Base-by-base conservation (phyloP, 2,888 invertebrate genomes). In the Tipula confusa region DNA sequence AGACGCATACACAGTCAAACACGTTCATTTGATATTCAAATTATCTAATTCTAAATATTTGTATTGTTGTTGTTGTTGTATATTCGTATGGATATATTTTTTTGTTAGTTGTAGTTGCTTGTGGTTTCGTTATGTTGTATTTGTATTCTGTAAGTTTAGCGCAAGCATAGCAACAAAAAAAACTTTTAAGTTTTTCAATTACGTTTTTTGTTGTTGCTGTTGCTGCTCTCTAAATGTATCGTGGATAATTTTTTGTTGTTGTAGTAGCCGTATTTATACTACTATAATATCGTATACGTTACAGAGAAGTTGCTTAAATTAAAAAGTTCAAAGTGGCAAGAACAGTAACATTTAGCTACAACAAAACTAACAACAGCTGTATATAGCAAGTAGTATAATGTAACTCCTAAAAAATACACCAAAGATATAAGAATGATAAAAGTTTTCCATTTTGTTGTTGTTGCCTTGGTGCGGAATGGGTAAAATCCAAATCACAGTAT, bases 111-210 rank as follows among this genome's bases (percentile, higher is more conserved):
- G 18, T 24, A 6, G 64, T 64, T 64, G 43, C 38, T 38, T 38
- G 13, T 64, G 64, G 64, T 64, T 64, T 64, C 43, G 43, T 64
- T 24, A 15, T 43, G n/a, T 5, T 33, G 43, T 43, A 64, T 18
- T 64, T 24, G 64, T 24, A 24, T 64, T 64, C 24, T 64, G 24
- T 9, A 64, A 64, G 64, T 64, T 64, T 64, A 24, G 64, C 24
- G 6, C 24, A 64, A 64, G 64, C 64, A 64, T 64, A 64, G 64
- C 64, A 64, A 64, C 64, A 64, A 64, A 64, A 64, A 64, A 64
- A 64, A 64, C 64, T 64, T 64, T 64, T 64, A 64, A 64, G 64
- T 64, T 64, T 64, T 64, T 64, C 64, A 64, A 64, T 64, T 64
- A 64, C 64, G 64, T 24, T 64, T 64, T 64, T 43, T 64, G n/a